phyloP scores from a whole-genome alignment of 1,140 invertebrate genomes.

The Penaeus japonicus region DNA sequence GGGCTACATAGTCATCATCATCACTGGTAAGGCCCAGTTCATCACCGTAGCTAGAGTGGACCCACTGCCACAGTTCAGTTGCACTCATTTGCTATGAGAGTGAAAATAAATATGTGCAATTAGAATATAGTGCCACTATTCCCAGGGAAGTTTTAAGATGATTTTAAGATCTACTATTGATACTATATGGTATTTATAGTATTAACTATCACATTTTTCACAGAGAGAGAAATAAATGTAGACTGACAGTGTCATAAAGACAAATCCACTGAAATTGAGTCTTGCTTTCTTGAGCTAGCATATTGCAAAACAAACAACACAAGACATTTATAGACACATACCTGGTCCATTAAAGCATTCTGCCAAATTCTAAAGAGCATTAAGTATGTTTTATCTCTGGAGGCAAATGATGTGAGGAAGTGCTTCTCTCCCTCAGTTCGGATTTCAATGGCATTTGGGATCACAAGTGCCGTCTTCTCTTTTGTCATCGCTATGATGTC shows the following conservation, averaged over 20 bases:
- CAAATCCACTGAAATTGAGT: too few relatives aligned
- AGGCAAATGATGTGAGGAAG: constrained; percentile 92
- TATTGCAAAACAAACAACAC: not conserved
- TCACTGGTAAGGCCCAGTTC: constrained; percentile 91
- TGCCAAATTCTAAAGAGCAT: constrained; percentile 96
- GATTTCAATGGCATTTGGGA: constrained; percentile 93
- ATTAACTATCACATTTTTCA: too few relatives aligned
- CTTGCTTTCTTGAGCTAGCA: not conserved
- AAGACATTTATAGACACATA: constrained; percentile 62
- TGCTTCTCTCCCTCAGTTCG: constrained; percentile 83
- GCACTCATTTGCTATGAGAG: constrained; percentile 77
- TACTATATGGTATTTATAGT: too few relatives aligned
- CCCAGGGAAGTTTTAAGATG: too few relatives aligned
- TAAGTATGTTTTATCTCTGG: constrained; percentile 90
- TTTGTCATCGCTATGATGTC: constrained; percentile 92
- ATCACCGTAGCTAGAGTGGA: constrained; percentile 90
- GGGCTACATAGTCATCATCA: constrained; percentile 83
- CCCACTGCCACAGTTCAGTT: constrained; percentile 90
- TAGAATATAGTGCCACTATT: not conserved
- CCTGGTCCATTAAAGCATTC: constrained; percentile 90
- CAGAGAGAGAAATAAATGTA: too few relatives aligned
- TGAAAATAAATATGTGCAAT: constrained; percentile 50
- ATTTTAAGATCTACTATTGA: too few relatives aligned
- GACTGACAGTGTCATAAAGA: too few relatives aligned
- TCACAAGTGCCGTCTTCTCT: constrained; percentile 90